These are phyloP conservation scores for Mustela lutreola DNA, from an alignment of 2,113 vertebrate species.

Conservation along the genomic window DNA sequence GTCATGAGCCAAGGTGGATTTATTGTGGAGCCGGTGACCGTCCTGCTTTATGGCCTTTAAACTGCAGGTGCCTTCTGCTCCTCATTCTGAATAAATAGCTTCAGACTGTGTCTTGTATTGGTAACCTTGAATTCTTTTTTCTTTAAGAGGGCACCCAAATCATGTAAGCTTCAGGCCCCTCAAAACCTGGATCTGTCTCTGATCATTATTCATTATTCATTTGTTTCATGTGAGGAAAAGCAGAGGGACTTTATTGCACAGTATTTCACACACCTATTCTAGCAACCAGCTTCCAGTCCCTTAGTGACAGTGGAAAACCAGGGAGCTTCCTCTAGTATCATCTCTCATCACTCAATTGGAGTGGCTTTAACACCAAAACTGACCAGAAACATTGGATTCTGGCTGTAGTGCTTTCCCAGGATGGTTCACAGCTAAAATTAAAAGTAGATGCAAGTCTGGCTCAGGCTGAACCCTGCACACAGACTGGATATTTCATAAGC, in stretches of 20 bases:
- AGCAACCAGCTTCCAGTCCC: background rate
- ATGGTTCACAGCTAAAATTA: constrained; percentile 38
- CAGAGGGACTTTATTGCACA: constrained; percentile 46
- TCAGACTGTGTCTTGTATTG: constrained; percentile 23
- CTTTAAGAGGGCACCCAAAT: constrained; percentile 17
- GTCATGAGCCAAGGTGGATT: constrained; percentile 41
- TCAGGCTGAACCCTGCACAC: background rate
- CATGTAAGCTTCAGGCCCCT: background rate
- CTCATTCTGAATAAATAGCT: constrained; percentile 52
- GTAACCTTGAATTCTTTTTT: constrained; percentile 40
- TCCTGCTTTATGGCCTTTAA: constrained; percentile 12
- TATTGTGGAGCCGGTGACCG: background rate
- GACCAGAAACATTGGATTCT: constrained; percentile 54
- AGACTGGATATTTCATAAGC: background rate
- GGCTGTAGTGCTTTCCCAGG: constrained; percentile 20
- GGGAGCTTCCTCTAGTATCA: background rate
- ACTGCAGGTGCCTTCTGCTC: background rate
- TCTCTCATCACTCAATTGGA: background rate
- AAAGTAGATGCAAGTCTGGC: constrained; percentile 26
- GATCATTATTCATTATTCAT: constrained; percentile 37
- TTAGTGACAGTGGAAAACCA: constrained; percentile 11
- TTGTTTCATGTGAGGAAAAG: background rate
- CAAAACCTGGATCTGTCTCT: constrained; percentile 20
- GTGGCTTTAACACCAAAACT: constrained; percentile 48
- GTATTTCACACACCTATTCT: background rate